Base-by-base conservation (phyloP, 1,140 invertebrate species). In the Alviniconcha marisindica region DNA sequence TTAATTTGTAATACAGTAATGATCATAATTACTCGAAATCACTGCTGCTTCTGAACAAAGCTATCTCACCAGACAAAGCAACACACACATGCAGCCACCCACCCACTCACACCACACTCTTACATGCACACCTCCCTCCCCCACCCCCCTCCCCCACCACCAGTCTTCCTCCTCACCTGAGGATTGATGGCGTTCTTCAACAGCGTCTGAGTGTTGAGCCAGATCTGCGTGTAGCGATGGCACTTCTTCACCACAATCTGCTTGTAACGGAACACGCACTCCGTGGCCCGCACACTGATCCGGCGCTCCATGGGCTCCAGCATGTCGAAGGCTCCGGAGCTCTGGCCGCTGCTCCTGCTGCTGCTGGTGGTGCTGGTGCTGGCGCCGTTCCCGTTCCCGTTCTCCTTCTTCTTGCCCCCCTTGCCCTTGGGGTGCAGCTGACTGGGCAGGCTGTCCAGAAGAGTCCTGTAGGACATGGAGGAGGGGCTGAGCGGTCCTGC, bases 171-270 rank as follows among this genome's bases (percentile, higher is more conserved):
- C 40, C 14, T 86, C 87, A 93, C 92, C 87, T 91, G 88, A 79
- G 92, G 92, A 87, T 92, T 92, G 18, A 93, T 86, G 44, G 91
- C 89, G 87, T 93, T 93, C 83, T 91, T 92, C 77, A 90, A 81
- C 56, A 85, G 87, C 3, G 92, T 92, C 74, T 91, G 90, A 31
- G 92, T 91, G 82, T 90, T 89, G 15, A 92, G 86, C 89, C 91
- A 92, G 56, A 93, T 91, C 88, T 93, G 92, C 24, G 92, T 92
- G 85, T 92, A 93, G 60, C 87, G 87, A 2, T 86, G 81, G 83
- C 88, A 92, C 82, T 92, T 93, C 85, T 92, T 92, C 33, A 93
- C 91, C 10, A 92, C 90, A 78, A 93, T 92, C 56, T 93, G 91
- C 85, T 92, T 92, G 84, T 92, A 92, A 51, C 88, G 88, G 85